Conservation (phyloP, 92 coral and sea anemone species). For the Zoanthus sansibaricus region DNA sequence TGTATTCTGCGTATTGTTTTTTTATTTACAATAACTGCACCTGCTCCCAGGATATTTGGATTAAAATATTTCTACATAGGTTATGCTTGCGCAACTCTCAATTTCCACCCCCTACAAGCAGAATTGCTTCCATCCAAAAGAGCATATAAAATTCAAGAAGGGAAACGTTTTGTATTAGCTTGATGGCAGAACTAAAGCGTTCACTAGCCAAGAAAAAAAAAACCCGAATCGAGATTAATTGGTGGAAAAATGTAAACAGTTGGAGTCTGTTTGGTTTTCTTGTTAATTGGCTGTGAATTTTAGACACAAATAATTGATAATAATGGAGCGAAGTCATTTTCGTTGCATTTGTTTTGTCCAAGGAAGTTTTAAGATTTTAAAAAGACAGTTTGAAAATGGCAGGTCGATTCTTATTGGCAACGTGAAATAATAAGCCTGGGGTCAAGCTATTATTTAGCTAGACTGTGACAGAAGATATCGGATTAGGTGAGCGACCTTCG, state of each 20-base stretch:
- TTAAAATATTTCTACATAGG: conserved; percentile 39
- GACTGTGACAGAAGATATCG: not conserved
- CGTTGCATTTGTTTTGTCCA: conserved; percentile 52
- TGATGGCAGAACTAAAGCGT: not conserved
- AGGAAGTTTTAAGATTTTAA: conserved; percentile 17
- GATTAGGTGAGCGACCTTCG: not conserved
- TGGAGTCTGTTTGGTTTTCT: conserved; percentile 71
- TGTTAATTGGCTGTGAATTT: conserved; percentile 81
- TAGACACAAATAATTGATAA: conserved; percentile 72
- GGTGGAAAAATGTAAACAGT: conserved; percentile 70
- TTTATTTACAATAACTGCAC: conserved; percentile 32
- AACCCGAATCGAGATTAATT: conserved; percentile 60
- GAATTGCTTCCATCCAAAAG: conserved; percentile 28
- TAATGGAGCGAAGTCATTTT: conserved; percentile 67
- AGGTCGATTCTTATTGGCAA: not conserved
- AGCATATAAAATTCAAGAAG: conserved; percentile 1
- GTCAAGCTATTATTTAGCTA: not conserved
- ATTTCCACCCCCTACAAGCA: conserved; percentile 24
- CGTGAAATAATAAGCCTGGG: not conserved
- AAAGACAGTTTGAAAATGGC: conserved; percentile 20
- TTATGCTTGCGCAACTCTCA: conserved; percentile 5
- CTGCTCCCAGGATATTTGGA: conserved; percentile 30
- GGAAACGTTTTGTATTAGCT: not conserved
- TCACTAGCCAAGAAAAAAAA: conserved; percentile 6
- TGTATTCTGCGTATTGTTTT: conserved; percentile 52